Evolutionary conservation across 2,888 invertebrate genomes (phyloP), one percentile per base, ranked within the genome.

Genomic region (Eudasyphora cyanicolor): DNA sequence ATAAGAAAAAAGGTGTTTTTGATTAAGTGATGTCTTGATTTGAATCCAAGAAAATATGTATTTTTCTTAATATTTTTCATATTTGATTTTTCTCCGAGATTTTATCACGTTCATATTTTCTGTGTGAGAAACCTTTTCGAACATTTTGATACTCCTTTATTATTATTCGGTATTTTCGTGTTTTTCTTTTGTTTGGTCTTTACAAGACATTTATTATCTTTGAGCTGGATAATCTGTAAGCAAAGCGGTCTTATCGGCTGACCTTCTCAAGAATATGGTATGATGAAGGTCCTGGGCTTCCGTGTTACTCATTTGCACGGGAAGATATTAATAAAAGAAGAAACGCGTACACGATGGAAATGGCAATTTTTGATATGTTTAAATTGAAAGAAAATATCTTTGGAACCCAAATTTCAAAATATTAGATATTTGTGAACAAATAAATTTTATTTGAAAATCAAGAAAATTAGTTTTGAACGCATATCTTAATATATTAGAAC

Each of bases 11-110:
- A 67, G 64, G 35, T 21, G 42, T 67, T 67, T n/a, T 67, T 67
- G 67, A 67, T 67, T 67, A 67, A 67, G 67, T 67, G 67, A 24
- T 42, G 10, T 24, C 67, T 67, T 67, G 67, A 38, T 67, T 67
- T 38, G 67, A 38, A 67, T 67, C 42, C 38, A 7, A n/a, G 14
- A 24, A 67, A 29, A 29, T 60, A n/a, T n/a, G n/a, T n/a, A n/a
- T n/a, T n/a, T 60, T 60, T n/a, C n/a, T 32, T 60, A 29, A n/a
- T n/a, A 38, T 67, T 24, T 42, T 67, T 67, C 67, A 67, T 38
- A 67, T 67, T 35, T 67, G 38, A 24, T 38, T 3, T 67, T 12
- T 17, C 10, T 7, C 21, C 12, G 19, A 42, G 67, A 67, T 67
- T 67, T 38, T 67, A 42, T 67, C 67, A 67, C 67, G 67, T 67